phyloP scores from a whole-genome alignment of 1,140 invertebrate species.

The Penaeus vannamei region DNA sequence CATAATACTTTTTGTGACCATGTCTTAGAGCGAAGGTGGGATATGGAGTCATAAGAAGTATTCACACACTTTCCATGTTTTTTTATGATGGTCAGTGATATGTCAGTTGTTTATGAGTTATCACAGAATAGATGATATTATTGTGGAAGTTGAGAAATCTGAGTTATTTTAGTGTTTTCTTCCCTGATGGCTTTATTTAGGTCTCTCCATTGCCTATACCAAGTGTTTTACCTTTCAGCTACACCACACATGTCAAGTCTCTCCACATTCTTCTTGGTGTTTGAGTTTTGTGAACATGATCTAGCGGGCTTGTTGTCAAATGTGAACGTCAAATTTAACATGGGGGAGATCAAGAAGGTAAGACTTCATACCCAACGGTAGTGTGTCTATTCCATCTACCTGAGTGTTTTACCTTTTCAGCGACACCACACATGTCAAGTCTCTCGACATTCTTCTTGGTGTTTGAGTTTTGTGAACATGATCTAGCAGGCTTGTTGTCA shows the following conservation, averaged over 20 bases:
- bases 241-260: slow-evolving; percentile 87
- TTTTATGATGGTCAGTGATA: too few relatives aligned
- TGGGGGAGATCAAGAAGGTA: slow-evolving; percentile 98
- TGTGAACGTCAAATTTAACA: slow-evolving; percentile 94
- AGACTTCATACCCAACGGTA: slow-evolving; percentile 70
- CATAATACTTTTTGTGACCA: too few relatives aligned
- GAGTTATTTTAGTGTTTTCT: too few relatives aligned
- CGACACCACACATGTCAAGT: slow-evolving; percentile 87
- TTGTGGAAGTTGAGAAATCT: too few relatives aligned
- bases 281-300: slow-evolving; percentile 99
- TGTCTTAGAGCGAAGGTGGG: too few relatives aligned
- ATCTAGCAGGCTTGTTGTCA: slow-evolving; percentile 95
- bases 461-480: slow-evolving; percentile 99
- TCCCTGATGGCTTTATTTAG: too few relatives aligned
- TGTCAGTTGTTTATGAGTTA: too few relatives aligned
- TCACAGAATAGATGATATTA: too few relatives aligned
- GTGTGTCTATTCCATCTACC: too few relatives aligned
- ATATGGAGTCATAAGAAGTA: too few relatives aligned
- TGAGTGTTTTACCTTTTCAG: slow-evolving; percentile 71
- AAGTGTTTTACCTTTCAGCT: slow-evolving; percentile 73
- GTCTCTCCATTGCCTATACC: too few relatives aligned
- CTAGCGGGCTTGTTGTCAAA: slow-evolving; percentile 97
- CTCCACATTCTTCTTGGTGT: slow-evolving; percentile 97
- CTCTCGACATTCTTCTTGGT: slow-evolving; percentile 97
- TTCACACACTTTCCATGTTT: too few relatives aligned